Evolutionary conservation across 2,888 invertebrate genomes (phyloP), one percentile per base, ranked within the genome.

Genomic region (Lepetodrilus schrolli): DNA sequence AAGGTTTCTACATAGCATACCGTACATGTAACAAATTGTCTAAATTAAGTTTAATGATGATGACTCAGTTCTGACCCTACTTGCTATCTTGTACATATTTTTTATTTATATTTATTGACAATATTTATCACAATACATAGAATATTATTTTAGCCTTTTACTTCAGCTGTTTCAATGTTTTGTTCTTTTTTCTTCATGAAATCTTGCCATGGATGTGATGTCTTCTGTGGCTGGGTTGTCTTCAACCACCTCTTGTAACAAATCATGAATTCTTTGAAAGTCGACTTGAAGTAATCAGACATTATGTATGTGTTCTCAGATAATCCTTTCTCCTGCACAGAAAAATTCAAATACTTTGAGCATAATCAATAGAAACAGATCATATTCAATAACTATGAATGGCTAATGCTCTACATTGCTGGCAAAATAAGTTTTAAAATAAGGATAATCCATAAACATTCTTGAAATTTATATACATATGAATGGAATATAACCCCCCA

Each of bases 221-320:
- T 70, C 49, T 74, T 48, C 17, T 82, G 79, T 0, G 86, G 20
- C 5, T 77, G 70, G 37, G 78, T 82, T 10, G 70, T 58, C 48
- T 70, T 50, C 17, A 87, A 75, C 88, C 88, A 88, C 0, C 69
- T 47, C 21, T 82, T 74, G 66, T 88, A 88, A 66, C 77, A 83
- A 21, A 73, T 37, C 77, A 85, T 78, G 73, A 88, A 88, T 2
- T 74, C 38, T n/a, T 78, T 70, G 38, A 85, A 86, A 20, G 75
- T 75, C 17, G 34, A 47, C 47, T 77, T 74, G 34, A 83, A 82
- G 1, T 65, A 21, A 21, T 75, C 51, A 1, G 78, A 73, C 8
- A 70, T 50, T 36, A 66, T 70, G 37, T 58, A 77, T 21, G 34
- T 70, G 17, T 34, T 65, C 10, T 76, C 75, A 13, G 36, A 38